A percentile compares a stretch with the other conserved stretches of the same genome.
Conservation (phyloP, 2,797 vertebrate species). For the Gila robusta region DNA sequence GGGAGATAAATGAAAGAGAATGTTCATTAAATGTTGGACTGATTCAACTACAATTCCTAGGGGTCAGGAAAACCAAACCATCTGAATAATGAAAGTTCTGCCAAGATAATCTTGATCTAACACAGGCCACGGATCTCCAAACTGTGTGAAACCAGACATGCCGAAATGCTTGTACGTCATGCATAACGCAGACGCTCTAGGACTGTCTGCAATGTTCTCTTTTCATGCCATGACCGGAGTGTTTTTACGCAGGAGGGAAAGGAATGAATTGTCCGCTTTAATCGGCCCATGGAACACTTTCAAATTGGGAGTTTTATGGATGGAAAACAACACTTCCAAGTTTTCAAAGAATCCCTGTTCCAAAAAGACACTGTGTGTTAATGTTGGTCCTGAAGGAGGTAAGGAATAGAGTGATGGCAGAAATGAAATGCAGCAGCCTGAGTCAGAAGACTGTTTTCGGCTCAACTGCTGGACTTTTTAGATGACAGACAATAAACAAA, state of each 20-base stretch:
- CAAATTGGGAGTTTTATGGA: constrained; percentile 72
- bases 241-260: constrained; percentile 68
- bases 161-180: constrained; percentile 56
- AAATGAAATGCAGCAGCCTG: constrained; percentile 57
- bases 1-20: constrained; percentile 20
- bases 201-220: constrained; percentile 63
- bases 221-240: constrained; percentile 63
- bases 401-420: constrained; percentile 48
- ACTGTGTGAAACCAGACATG: constrained; percentile 66
- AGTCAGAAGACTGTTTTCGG: constrained; percentile 60
- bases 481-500: constrained; percentile 68
- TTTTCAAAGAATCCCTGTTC: constrained; percentile 64
- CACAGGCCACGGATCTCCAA: constrained; percentile 55
- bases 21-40: not conserved
- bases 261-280: constrained; percentile 68
- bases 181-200: constrained; percentile 55
- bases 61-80: constrained; percentile 36
- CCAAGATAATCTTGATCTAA: constrained; percentile 47
- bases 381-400: constrained; percentile 34
- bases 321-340: constrained; percentile 75
- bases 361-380: constrained; percentile 62
- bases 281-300: constrained; percentile 71
- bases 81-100: constrained; percentile 30
- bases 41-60: constrained; percentile 1
- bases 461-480: constrained; percentile 61